Conservation (phyloP, 2,888 invertebrate species). For the Heliconius aoede region DNA sequence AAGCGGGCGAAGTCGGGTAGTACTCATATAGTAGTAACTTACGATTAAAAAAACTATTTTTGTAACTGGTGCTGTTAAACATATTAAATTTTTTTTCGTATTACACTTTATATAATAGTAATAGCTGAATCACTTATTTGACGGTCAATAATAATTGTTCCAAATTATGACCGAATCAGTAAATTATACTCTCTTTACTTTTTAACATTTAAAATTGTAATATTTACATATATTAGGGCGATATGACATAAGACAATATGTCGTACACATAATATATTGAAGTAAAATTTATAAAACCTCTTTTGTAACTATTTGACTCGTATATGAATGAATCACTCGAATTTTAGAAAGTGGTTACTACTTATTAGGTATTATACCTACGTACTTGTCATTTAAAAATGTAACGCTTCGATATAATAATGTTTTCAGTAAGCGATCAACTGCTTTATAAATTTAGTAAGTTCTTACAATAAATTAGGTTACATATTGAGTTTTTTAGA, state of each 20-base stretch:
- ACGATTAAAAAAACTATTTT: slow-evolving; percentile 36
- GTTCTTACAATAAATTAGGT: too few species aligned
- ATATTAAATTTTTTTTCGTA: slow-evolving; percentile 31
- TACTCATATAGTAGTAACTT: too few species aligned
- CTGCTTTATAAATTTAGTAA: too few species aligned
- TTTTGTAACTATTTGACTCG: neutral
- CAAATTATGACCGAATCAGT: neutral
- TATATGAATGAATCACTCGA: too few species aligned
- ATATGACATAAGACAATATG: neutral
- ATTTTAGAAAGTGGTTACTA: too few species aligned
- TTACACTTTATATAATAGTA: neutral
- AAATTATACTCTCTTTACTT: neutral
- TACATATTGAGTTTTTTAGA: too few species aligned
- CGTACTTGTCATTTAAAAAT: too few species aligned
- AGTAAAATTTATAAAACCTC: neutral
- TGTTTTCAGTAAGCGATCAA: too few species aligned
- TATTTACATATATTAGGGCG: neutral
- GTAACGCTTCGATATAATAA: too few species aligned
- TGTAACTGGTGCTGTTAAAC: slow-evolving; percentile 27
- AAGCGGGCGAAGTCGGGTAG: too few species aligned
- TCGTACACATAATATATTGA: neutral
- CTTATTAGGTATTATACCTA: too few species aligned
- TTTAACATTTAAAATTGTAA: neutral
- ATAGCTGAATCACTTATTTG: neutral
- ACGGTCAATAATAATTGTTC: neutral